Base-by-base conservation (phyloP, 2,888 invertebrate species). In the Drosophila vallismaia region DNA sequence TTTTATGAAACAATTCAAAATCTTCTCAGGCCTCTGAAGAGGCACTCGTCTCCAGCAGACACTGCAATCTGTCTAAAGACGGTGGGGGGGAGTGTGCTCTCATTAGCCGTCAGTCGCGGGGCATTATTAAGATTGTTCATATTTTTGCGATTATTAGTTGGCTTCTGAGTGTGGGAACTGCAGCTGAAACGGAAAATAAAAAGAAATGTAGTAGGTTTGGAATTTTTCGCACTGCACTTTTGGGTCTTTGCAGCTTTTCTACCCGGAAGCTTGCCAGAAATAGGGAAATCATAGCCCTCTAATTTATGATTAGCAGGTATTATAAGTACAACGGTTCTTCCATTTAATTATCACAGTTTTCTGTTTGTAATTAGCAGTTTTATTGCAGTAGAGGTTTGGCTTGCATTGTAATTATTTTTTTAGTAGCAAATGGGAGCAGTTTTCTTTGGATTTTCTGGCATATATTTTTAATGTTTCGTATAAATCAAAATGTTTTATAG, bases 1-100 rank as follows among this genome's bases (percentile, higher is more conserved):
- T 83, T 83, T 83, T 83, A 83, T 83, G 82, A 83, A 83, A 83
- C 82, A 83, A 83, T 83, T 83, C 86, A 83, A 83, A 83, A 86
- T 77, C 78, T 83, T 83, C 82, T 83, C 82, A 83, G 86, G 82
- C 82, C 79, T 62, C 63, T 48, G 70, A 62, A 55, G 51, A 24
- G 5, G 19, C 14, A 42, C 14, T 14, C 42, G 14, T 19, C 63
- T 12, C 28, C 33, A 60, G 38, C 53, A n/a, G 40, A 40, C 19
- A 12, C 6, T 36, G 38, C 42, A 60, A 48, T 51, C 60, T 36
- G 60, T 56, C 59, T 53, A 31, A 56, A 46, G 28, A 36, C 52
- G 49, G 28, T 49, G 42, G 52, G 51, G 71, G 52, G 7, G 2
- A 44, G 57, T 12, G 24, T 54, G 86, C 71, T 74, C 84, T 86